Conservation (phyloP, 2,888 invertebrate species). For the Dendrolimus pini region DNA sequence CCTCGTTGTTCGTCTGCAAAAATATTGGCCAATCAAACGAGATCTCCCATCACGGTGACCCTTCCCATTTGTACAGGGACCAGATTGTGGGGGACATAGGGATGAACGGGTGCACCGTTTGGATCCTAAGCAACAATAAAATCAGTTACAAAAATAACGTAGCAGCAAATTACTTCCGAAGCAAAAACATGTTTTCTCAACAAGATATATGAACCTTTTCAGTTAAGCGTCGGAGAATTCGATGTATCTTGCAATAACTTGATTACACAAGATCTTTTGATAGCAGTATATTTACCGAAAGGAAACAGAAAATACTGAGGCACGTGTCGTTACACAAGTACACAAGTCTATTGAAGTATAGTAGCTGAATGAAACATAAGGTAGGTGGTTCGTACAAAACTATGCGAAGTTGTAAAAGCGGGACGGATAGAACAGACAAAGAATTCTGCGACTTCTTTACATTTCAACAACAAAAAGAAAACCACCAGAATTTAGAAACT, state of each 20-base stretch:
- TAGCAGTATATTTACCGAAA: slow-evolving; percentile 21
- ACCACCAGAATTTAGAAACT: neutral
- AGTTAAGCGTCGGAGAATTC: slow-evolving; percentile 23
- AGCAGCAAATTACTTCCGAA: slow-evolving; percentile 36
- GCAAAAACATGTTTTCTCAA: slow-evolving; percentile 31
- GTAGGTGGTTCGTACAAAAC: neutral
- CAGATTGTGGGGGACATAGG: slow-evolving; percentile 12
- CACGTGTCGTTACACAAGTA: too few relatives aligned
- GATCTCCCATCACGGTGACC: slow-evolving; percentile 37
- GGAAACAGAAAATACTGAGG: slow-evolving; percentile 17
- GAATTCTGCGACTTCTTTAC: neutral
- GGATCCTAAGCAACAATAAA: slow-evolving; percentile 45
- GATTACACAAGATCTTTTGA: slow-evolving; percentile 36
- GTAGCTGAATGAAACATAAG: too few relatives aligned
- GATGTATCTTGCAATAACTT: slow-evolving; percentile 43
- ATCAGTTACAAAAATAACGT: slow-evolving; percentile 34
- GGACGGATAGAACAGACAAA: neutral
- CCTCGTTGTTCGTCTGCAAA: slow-evolving; percentile 33
- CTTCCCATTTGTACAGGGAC: slow-evolving; percentile 21
- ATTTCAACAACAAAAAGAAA: neutral
- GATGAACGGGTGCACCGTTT: slow-evolving; percentile 28
- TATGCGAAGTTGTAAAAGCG: neutral
- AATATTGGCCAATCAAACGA: slow-evolving; percentile 38
- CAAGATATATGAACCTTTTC: slow-evolving; percentile 29
- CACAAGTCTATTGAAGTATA: too few relatives aligned